Base-by-base conservation (phyloP, 2,113 vertebrate species). In the Anarhynchus alexandrinus region DNA sequence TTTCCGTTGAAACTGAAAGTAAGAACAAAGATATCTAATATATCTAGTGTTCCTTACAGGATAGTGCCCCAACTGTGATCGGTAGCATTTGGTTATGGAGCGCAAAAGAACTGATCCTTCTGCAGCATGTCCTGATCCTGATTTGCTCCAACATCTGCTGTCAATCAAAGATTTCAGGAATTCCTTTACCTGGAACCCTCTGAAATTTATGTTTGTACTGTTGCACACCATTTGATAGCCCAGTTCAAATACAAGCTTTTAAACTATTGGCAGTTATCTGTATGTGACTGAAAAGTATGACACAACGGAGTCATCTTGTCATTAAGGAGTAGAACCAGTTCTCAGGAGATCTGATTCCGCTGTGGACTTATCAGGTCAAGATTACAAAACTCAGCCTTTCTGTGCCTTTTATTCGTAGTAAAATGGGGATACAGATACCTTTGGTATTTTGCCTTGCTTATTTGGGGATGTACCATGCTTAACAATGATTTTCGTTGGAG, bases 1-100 rank as follows among this genome's bases (percentile, higher is more conserved):
- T 94, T 81, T 85, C 32, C 2, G 1, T n/a, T 85, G 79, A 84
- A 92, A 47, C 16, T 65, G 19, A 78, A 72, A 34, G 34, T 67
- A 42, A 79, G 11, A 74, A 51, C 11, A 70, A 70, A 89, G 43
- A 13, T 17, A 34, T 66, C 14, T 82, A 32, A 58, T 45, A 42
- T 23, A 54, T 30, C 10, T 54, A 45, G 40, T 55, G 27, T 15
- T 90, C 29, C 19, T 77, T 77, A 58, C 10, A 72, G n/a, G 11
- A 26, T 72, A 43, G 27, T 36, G 30, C 15, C 8, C 17, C 0
- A 0, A 9, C 15, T 51, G 36, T 57, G 36, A 42, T 49, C 1
- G 0, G 11, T 9, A 58, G 18, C 21, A 59, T 83, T 69, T 77
- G 10, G 27, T 54, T 59, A 36, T 5, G 11, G 20, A 84, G 18